These are phyloP conservation scores for Lucifuga dentata DNA, from an alignment of 2,113 vertebrate species.

Conservation along the genomic window DNA sequence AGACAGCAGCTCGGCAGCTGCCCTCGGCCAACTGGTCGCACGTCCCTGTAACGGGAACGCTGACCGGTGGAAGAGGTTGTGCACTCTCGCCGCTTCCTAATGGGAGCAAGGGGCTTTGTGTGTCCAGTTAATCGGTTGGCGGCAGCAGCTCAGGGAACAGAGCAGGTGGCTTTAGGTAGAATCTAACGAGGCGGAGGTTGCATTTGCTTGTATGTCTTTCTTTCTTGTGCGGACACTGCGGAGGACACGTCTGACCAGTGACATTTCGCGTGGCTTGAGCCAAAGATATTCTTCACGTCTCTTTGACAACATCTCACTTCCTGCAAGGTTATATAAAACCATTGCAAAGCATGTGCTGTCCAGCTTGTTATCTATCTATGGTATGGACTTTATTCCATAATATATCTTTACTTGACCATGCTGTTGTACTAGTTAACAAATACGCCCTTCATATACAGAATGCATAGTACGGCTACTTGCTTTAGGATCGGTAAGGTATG, in stretches of 20 bases:
- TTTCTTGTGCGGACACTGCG: slow-evolving; percentile 58
- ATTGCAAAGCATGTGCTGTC: slow-evolving; percentile 72
- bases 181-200: slow-evolving; percentile 40
- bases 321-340: slow-evolving; percentile 57
- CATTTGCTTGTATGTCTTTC: slow-evolving; percentile 51
- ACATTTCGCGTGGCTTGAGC: slow-evolving; percentile 77
- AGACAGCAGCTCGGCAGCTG: slow-evolving; percentile 36
- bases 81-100: slow-evolving; percentile 10
- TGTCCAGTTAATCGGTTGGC: slow-evolving; percentile 47
- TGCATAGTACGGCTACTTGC: slow-evolving; percentile 61
- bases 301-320: slow-evolving; percentile 47
- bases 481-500: slow-evolving; percentile 66
- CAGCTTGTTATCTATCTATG: slow-evolving; percentile 69
- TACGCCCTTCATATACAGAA: slow-evolving; percentile 70
- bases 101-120: slow-evolving; percentile 12
- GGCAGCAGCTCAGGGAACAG: slow-evolving; percentile 79
- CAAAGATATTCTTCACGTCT: slow-evolving; percentile 78
- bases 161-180: slow-evolving; percentile 48
- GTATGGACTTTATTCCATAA: slow-evolving; percentile 66
- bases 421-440: slow-evolving; percentile 60
- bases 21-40: slow-evolving; percentile 14
- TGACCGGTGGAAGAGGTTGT: slow-evolving; percentile 15
- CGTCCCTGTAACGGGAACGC: slow-evolving; percentile 35
- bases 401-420: slow-evolving; percentile 69
- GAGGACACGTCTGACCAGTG: slow-evolving; percentile 49